Conservation (phyloP, 2,888 invertebrate genomes). For the Lepetodrilus schrolli region DNA sequence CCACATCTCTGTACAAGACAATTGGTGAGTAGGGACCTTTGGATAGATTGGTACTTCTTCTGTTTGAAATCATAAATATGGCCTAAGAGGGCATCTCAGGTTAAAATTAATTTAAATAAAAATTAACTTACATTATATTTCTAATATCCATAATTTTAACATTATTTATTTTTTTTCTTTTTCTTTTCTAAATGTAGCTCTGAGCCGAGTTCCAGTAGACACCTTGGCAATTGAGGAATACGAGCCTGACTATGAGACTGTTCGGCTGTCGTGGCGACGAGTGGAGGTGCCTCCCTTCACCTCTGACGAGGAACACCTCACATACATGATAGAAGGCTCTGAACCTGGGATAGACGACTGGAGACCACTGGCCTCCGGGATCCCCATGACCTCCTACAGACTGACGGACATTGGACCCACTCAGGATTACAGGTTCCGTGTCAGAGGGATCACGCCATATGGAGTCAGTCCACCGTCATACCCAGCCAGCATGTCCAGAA, state of each 20-base stretch:
- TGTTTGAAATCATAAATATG: neutral
- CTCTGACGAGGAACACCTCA: conserved; percentile 56
- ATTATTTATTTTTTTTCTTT: too few relatives aligned
- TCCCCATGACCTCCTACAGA: conserved; percentile 64
- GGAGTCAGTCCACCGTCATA: conserved; percentile 98
- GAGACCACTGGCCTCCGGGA: conserved; percentile 68
- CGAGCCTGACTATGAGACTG: conserved; percentile 59
- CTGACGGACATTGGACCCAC: conserved; percentile 61
- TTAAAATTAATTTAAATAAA: too few relatives aligned
- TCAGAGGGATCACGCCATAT: conserved; percentile 95
- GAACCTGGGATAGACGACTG: conserved; percentile 66
- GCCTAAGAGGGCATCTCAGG: neutral
- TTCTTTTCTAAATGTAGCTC: conserved; percentile 46
- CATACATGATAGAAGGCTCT: conserved; percentile 66
- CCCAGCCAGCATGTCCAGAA: conserved; percentile 51
- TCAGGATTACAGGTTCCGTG: conserved; percentile 94
- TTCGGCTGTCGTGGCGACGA: conserved; percentile 62
- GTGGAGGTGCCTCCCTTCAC: conserved; percentile 64
- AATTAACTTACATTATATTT: too few relatives aligned
- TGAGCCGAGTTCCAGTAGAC: conserved; percentile 59
- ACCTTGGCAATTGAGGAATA: conserved; percentile 57
- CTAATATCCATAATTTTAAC: too few relatives aligned
- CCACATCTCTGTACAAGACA: conserved; percentile 78
- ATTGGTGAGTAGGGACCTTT: conserved; percentile 49
- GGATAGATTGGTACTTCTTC: neutral